Conservation (phyloP, 2,113 vertebrate species). For the Melanerpes formicivorus region DNA sequence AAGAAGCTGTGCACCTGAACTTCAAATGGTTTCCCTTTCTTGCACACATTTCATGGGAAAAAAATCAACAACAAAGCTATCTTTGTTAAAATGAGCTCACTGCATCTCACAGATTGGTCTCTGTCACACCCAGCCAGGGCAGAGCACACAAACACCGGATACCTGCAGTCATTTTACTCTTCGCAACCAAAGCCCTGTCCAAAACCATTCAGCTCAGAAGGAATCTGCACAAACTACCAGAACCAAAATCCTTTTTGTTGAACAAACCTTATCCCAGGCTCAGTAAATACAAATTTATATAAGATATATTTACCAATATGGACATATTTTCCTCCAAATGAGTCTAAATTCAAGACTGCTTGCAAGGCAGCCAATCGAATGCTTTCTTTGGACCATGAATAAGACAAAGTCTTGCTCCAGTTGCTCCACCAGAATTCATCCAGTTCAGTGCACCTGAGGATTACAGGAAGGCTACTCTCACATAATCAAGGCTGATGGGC, state of each 20-base stretch:
- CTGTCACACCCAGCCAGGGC: neutral
- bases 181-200: neutral
- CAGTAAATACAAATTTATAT: neutral
- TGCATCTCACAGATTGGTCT: neutral
- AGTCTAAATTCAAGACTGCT: neutral
- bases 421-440: neutral
- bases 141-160: accelerated
- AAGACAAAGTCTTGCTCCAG: neutral
- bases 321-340: neutral
- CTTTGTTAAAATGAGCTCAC: neutral
- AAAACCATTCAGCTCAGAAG: neutral
- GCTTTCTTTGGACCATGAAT: neutral
- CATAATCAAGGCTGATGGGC: neutral
- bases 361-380: neutral
- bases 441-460: neutral
- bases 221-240: neutral
- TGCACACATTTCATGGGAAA: neutral
- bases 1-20: neutral
- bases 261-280: no score
- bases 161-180: neutral
- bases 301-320: neutral
- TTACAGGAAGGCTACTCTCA: neutral
- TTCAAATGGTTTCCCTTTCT: neutral
- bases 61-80: neutral
- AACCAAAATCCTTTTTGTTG: accelerated